Conservation (phyloP, 2,888 invertebrate species). For the Acanthopleura granulata region DNA sequence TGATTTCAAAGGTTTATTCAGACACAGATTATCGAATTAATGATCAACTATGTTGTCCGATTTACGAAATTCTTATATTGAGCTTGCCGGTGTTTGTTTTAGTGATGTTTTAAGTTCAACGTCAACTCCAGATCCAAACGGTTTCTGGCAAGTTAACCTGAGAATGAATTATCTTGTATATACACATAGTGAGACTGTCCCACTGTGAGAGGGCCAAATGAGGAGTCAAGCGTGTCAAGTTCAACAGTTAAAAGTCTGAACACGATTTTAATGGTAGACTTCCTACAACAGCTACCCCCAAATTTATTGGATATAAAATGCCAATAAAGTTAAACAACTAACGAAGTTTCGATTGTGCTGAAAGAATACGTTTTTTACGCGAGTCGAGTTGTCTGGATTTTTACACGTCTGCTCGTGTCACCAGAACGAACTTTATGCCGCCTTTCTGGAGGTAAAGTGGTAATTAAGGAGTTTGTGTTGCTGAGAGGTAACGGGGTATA, state of each 20-base stretch:
- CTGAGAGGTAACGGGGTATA: constrained; percentile 9
- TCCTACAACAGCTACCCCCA: background rate
- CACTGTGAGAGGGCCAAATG: background rate
- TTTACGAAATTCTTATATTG: too few relatives aligned
- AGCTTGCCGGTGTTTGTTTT: too few relatives aligned
- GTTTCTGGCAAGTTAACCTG: too few relatives aligned
- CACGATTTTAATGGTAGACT: background rate
- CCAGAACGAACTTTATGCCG: background rate
- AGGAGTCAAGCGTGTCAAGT: constrained; percentile 4
- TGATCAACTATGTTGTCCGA: too few relatives aligned
- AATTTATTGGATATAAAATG: constrained; percentile 13
- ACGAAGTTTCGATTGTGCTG: constrained; percentile 2
- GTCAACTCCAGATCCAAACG: too few relatives aligned
- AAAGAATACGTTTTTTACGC: constrained; percentile 6
- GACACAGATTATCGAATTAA: too few relatives aligned
- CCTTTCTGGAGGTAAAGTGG: background rate
- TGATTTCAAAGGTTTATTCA: too few relatives aligned
- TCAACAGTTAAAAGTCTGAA: background rate
- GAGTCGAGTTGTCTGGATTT: background rate
- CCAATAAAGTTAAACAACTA: constrained; percentile 7
- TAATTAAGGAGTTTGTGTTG: constrained; percentile 6
- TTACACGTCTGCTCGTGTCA: background rate
- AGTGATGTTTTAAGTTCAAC: too few relatives aligned
- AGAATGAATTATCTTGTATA: too few relatives aligned
- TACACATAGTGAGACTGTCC: too few relatives aligned